A percentile compares a stretch with the other conserved stretches of the same genome.
These are phyloP conservation scores for Solenodon paradoxus DNA, from an alignment of 2,113 vertebrate genomes.

Conservation along the genomic window DNA sequence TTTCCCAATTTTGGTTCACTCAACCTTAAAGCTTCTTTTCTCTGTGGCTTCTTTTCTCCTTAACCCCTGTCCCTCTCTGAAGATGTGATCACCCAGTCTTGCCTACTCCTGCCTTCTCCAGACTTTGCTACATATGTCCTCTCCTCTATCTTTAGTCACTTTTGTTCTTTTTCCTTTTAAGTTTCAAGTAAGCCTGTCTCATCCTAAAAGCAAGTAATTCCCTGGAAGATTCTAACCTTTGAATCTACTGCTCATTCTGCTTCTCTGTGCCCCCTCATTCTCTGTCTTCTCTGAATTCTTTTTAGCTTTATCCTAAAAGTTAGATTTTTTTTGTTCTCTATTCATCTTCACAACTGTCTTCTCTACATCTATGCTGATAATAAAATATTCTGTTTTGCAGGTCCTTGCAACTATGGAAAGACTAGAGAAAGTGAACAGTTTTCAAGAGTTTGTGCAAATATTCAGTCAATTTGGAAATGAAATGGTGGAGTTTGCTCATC, in stretches of 20 bases:
- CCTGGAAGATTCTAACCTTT: neutral
- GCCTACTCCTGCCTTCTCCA: neutral
- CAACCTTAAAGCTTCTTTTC: neutral
- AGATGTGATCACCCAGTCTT: neutral
- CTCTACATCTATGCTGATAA: neutral
- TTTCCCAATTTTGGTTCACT: neutral
- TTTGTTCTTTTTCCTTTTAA: conserved; percentile 4
- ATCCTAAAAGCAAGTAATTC: neutral
- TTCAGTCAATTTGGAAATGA: conserved; percentile 99
- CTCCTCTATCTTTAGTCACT: neutral
- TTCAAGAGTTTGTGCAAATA: conserved; percentile 99
- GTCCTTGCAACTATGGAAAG: conserved; percentile 96
- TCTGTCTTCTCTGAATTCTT: neutral
- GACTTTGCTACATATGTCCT: neutral
- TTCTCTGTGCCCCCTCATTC: neutral
- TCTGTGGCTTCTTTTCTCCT: neutral
- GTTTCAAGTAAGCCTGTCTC: neutral
- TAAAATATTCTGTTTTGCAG: conserved; percentile 79
- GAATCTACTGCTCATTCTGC: neutral
- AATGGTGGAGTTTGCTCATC: conserved; percentile 99
- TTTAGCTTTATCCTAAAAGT: neutral
- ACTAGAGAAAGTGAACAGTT: conserved; percentile 95
- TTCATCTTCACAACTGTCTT: neutral
- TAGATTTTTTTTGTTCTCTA: neutral
- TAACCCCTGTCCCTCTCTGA: neutral